These are phyloP conservation scores for Clinocottus analis DNA, from an alignment of 2,113 vertebrate genomes.

Conservation along the genomic window DNA sequence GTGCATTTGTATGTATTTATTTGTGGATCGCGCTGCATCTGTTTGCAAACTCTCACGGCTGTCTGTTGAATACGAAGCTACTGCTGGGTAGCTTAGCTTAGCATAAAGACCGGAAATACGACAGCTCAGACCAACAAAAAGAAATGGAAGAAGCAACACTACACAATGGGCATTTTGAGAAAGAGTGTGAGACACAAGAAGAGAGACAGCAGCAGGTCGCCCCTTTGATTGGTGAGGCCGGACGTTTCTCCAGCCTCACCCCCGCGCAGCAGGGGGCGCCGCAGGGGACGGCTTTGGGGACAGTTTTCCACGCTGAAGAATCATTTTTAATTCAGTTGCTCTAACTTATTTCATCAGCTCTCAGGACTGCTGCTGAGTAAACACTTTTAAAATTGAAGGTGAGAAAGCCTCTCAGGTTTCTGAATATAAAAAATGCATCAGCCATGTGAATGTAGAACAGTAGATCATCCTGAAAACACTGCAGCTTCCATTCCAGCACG, in stretches of 20 bases:
- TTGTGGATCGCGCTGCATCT: too few relatives aligned
- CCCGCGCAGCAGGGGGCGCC: constrained; percentile 28
- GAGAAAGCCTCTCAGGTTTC: constrained; percentile 77
- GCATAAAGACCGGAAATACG: neutral
- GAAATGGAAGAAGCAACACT: neutral
- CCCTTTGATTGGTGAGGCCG: constrained; percentile 25
- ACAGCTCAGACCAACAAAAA: neutral
- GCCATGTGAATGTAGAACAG: constrained; percentile 52
- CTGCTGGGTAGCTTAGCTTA: neutral
- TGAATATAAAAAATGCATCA: constrained; percentile 81
- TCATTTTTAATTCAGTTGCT: constrained; percentile 78
- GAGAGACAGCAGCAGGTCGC: neutral
- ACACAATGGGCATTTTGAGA: neutral
- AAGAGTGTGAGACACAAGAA: constrained; percentile 23
- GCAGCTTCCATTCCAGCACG: constrained; percentile 33
- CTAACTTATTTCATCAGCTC: constrained; percentile 74
- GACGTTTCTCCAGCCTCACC: constrained; percentile 37
- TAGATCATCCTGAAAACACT: constrained; percentile 67
- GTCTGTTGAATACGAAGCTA: neutral
- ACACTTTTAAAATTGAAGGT: constrained; percentile 82
- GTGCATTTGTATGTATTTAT: too few relatives aligned
- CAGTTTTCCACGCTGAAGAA: constrained; percentile 43
- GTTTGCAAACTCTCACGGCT: neutral
- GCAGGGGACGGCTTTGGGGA: constrained; percentile 52
- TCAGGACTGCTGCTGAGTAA: constrained; percentile 77